A percentile compares a stretch with the other conserved stretches of the same genome.
phyloP scores from a whole-genome alignment of 2,113 vertebrate species.

The Grammomys dolichurus region DNA sequence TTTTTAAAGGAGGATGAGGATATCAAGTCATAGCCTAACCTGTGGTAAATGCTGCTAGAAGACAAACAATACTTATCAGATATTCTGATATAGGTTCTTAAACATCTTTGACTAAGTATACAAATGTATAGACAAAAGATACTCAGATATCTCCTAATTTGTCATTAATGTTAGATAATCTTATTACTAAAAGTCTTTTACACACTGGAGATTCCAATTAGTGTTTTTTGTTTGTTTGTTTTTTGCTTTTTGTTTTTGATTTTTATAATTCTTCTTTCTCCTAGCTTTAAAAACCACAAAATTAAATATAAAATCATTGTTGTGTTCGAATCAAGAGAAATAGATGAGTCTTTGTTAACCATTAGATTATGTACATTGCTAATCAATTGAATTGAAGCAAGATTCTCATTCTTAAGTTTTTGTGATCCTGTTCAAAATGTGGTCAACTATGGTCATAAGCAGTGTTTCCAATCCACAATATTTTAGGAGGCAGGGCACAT shows the following conservation, averaged over 20 bases:
- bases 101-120: not conserved
- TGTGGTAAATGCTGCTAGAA: not conserved
- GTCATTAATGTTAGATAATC: not conserved
- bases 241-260: too few relatives aligned
- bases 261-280: not conserved
- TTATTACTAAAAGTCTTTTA: not conserved
- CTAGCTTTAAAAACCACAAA: not conserved
- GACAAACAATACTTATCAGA: not conserved
- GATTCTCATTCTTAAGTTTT: not conserved
- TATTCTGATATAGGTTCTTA: not conserved
- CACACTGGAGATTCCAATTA: not conserved
- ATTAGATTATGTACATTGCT: not conserved
- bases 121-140: not conserved
- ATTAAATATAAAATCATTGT: not conserved
- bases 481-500: not conserved
- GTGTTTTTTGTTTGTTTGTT: too few relatives aligned
- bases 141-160: not conserved
- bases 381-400: too few relatives aligned
- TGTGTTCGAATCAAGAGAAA: not conserved
- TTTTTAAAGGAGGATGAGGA: not conserved
- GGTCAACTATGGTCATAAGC: not conserved
- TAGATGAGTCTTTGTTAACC: not conserved
- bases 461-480: not conserved
- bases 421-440: not conserved
- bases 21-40: not conserved